These are phyloP conservation scores for Sebastes fasciatus DNA, from an alignment of 2,113 vertebrate genomes.

Conservation along the genomic window DNA sequence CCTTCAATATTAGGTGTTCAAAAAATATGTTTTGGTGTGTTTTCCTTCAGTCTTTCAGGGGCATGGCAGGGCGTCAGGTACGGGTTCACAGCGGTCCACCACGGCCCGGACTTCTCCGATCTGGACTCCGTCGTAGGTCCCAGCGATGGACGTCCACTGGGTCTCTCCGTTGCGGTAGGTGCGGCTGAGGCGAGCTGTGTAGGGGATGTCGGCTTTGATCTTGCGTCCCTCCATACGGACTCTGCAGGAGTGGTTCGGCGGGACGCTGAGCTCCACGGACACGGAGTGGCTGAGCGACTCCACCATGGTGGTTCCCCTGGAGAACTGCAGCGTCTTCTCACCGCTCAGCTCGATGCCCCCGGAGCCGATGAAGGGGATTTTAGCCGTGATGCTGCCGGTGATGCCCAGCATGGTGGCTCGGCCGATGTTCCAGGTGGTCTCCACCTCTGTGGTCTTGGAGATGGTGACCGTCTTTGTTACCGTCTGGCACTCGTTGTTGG, in stretches of 20 bases:
- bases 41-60: slow-evolving; percentile 35
- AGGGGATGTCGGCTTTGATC: slow-evolving; percentile 81
- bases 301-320: slow-evolving; percentile 75
- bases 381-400: slow-evolving; percentile 75
- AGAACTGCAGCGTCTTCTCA: slow-evolving; percentile 81
- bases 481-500: slow-evolving; percentile 81
- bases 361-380: slow-evolving; percentile 79
- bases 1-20: neutral
- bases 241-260: slow-evolving; percentile 79
- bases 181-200: slow-evolving; percentile 79
- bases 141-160: slow-evolving; percentile 79
- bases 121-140: slow-evolving; percentile 79
- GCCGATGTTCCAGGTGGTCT: slow-evolving; percentile 84
- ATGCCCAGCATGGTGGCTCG: slow-evolving; percentile 79
- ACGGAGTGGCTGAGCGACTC: slow-evolving; percentile 79
- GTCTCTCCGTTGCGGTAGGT: slow-evolving; percentile 80
- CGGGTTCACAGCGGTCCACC: slow-evolving; percentile 80
- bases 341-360: slow-evolving; percentile 74
- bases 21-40: fast-evolving
- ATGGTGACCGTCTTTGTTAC: slow-evolving; percentile 80
- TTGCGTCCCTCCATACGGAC: slow-evolving; percentile 83
- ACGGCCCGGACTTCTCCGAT: slow-evolving; percentile 81
- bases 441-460: slow-evolving; percentile 75
- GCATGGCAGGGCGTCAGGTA: slow-evolving; percentile 77
- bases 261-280: slow-evolving; percentile 76